phyloP scores from a whole-genome alignment of 1,140 invertebrate genomes.

The Onthophagus taurus region DNA sequence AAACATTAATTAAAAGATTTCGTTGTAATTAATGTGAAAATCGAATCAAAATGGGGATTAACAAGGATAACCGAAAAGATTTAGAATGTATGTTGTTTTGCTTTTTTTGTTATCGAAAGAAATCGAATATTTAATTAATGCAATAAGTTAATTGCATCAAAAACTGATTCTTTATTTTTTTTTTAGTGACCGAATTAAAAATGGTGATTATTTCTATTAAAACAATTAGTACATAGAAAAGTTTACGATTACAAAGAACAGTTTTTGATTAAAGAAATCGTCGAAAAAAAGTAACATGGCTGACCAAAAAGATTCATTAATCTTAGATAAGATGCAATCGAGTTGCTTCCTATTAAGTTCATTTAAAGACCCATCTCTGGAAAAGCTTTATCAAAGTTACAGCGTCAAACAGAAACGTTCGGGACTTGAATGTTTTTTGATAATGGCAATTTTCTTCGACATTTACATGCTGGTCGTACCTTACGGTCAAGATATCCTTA shows the following conservation, averaged over 20 bases:
- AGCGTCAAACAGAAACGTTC: conserved; percentile 63
- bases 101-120: too few relatives aligned
- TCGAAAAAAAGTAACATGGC: conserved; percentile 14
- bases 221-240: too few relatives aligned
- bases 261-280: neutral
- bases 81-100: too few relatives aligned
- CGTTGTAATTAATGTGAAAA: too few relatives aligned
- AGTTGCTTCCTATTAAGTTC: conserved; percentile 30
- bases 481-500: conserved; percentile 44
- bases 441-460: conserved; percentile 58
- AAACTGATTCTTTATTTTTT: too few relatives aligned
- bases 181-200: too few relatives aligned
- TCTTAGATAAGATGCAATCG: conserved; percentile 25
- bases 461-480: conserved; percentile 48
- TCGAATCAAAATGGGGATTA: too few relatives aligned
- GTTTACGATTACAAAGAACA: neutral
- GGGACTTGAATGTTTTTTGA: conserved; percentile 66
- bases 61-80: too few relatives aligned
- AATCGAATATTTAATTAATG: too few relatives aligned
- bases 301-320: conserved; percentile 11
- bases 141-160: too few relatives aligned
- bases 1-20: too few relatives aligned
- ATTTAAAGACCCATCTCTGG: conserved; percentile 49
- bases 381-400: conserved; percentile 66
- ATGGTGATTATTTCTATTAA: too few relatives aligned